Percentiles rank a stretch among this genome's conserved stretches.
Conservation (phyloP, 2,113 vertebrate species). For the Laterallus jamaicensis region DNA sequence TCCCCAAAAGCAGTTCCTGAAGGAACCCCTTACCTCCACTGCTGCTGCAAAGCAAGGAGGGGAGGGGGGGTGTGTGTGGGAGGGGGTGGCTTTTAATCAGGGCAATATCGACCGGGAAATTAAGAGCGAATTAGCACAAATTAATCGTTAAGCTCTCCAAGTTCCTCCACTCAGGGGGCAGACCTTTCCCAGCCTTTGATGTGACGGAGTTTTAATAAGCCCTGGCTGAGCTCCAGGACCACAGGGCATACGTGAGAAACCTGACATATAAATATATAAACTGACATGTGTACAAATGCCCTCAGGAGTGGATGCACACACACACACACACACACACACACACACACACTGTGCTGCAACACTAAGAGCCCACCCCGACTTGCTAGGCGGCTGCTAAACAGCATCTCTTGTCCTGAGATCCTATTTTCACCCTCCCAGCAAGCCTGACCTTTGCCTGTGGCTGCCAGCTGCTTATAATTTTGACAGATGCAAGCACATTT, state of each 20-base stretch:
- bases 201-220: not conserved
- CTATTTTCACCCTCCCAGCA: conserved; percentile 83
- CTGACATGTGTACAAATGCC: not conserved
- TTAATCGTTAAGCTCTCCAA: not conserved
- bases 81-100: not conserved
- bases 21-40: not conserved
- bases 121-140: not conserved
- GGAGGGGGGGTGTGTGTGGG: no score
- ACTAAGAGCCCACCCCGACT: conserved; percentile 15
- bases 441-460: conserved; percentile 77
- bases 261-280: not conserved
- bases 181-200: conserved; percentile 34
- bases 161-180: not conserved
- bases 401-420: conserved; percentile 79
- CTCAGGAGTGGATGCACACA: not conserved
- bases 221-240: not conserved
- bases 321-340: not conserved
- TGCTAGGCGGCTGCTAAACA: conserved; percentile 1
- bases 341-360: not conserved
- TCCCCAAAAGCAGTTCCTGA: not conserved
- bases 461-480: conserved; percentile 81
- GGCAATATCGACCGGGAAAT: not conserved
- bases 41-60: not conserved
- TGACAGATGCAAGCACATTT: conserved; percentile 82
- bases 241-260: not conserved